Conservation (phyloP, 2,797 vertebrate species). For the Antrozous pallidus region DNA sequence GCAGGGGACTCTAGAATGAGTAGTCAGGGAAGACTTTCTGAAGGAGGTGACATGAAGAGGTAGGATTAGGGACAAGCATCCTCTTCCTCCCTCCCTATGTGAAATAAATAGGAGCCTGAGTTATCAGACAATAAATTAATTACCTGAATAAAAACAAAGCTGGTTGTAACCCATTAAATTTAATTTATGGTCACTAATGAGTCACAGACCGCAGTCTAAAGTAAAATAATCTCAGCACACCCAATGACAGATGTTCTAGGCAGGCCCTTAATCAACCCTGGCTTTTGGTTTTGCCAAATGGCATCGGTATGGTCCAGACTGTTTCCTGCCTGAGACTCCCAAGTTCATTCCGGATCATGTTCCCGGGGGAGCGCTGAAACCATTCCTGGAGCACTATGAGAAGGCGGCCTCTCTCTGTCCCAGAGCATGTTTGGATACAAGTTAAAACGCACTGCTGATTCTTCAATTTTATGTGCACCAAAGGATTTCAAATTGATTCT, state of each 20-base stretch:
- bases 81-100: neutral
- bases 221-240: neutral
- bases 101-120: neutral
- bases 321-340: neutral
- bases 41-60: neutral
- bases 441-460: neutral
- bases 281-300: conserved; percentile 14
- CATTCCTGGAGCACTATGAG: neutral
- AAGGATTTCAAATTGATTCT: neutral
- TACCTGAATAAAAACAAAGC: neutral
- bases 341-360: neutral
- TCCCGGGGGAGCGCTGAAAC: neutral
- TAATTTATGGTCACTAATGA: conserved; percentile 13
- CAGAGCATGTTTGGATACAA: neutral
- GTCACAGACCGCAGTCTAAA: neutral
- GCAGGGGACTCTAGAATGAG: neutral
- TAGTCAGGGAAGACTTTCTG: neutral
- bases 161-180: neutral
- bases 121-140: neutral
- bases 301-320: neutral
- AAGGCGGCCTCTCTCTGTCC: neutral
- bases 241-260: neutral
- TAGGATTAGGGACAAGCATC: neutral
- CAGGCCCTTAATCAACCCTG: neutral
- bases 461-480: neutral